Conservation (phyloP, 1,140 invertebrate genomes). For the Drosophila mayri region DNA sequence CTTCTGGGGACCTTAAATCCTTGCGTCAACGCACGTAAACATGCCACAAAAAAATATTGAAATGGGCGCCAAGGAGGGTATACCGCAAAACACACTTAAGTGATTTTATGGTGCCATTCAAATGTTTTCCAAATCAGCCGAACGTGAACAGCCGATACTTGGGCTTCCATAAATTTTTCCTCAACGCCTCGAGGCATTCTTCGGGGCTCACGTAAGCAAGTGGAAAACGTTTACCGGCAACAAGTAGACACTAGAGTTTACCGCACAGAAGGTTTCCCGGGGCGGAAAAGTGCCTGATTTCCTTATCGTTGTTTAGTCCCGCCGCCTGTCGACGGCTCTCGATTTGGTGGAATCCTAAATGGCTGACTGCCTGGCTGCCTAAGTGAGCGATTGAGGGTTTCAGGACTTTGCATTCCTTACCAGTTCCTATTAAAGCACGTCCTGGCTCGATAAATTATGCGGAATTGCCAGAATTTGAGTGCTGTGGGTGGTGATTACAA, state of each 20-base stretch:
- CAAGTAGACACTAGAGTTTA: conserved; percentile 58
- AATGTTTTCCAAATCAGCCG: conserved; percentile 73
- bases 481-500: background rate
- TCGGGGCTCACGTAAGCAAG: conserved; percentile 16
- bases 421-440: conserved; percentile 23
- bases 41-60: conserved; percentile 54
- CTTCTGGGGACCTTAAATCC: conserved; percentile 24
- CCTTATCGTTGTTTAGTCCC: conserved; percentile 9
- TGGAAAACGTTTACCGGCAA: conserved; percentile 66
- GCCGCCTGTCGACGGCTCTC: conserved; percentile 41
- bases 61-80: conserved; percentile 40
- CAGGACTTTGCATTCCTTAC: conserved; percentile 32
- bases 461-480: background rate
- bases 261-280: conserved; percentile 8
- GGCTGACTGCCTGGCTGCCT: conserved; percentile 44
- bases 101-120: conserved; percentile 76
- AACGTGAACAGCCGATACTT: conserved; percentile 34
- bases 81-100: conserved; percentile 71
- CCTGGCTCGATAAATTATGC: conserved; percentile 55
- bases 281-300: conserved; percentile 18
- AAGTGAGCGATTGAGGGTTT: conserved; percentile 25
- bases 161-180: conserved; percentile 57
- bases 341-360: conserved; percentile 50
- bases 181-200: conserved; percentile 25
- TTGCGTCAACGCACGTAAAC: conserved; percentile 57